Base-by-base conservation (phyloP, 37 sponge, comb jelly and placozoan species). In the Hormiphora californensis region DNA sequence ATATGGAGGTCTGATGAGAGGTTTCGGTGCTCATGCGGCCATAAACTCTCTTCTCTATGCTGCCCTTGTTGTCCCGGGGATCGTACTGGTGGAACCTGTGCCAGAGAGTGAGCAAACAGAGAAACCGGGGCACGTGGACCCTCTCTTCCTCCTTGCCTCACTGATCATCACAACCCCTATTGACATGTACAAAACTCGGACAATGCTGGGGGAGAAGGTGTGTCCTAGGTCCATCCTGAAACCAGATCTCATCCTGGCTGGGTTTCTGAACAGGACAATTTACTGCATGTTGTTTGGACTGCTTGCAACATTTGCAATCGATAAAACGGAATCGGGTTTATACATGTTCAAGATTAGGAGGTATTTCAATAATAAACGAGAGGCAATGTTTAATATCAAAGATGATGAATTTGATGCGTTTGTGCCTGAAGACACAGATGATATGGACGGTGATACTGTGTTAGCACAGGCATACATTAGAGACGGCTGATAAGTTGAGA, bases 381-480 rank as follows among this genome's bases (percentile, higher is more conserved):
- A n/a, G n/a, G n/a, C n/a, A 7, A 73, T 43, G 35, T n/a, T 23
- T 41, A 43, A 43, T 73, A 46, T 46, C 27, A 11, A 73, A 19
- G 81, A 73, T 41, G 46, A 41, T 41, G 81, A 73, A 30, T 73
- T 73, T 73, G 81, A 73, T 41, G 81, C 21, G 2, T 40, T 73
- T 1, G 43, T 73, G 4, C 44, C 81, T 36, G 41, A 39, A 28
- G 25, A 73, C 25, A 36, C 38, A 32, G 81, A 73, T 4, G 44
- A 73, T 40, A 1, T 73, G 5, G 23, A 57, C 28, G 21, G 5
- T n/a, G 23, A 27, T 7, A 30, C 19, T 12, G 25, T 57, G 19
- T 19, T 57, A 57, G 25, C 19, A 30, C 19, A 57, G 21, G 21
- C 59, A 7, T 4, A 27, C 21, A n/a, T 30, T 57, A 57, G 25